phyloP scores from a whole-genome alignment of 2,797 vertebrate genomes.

The Chelidonichthys spinosus region DNA sequence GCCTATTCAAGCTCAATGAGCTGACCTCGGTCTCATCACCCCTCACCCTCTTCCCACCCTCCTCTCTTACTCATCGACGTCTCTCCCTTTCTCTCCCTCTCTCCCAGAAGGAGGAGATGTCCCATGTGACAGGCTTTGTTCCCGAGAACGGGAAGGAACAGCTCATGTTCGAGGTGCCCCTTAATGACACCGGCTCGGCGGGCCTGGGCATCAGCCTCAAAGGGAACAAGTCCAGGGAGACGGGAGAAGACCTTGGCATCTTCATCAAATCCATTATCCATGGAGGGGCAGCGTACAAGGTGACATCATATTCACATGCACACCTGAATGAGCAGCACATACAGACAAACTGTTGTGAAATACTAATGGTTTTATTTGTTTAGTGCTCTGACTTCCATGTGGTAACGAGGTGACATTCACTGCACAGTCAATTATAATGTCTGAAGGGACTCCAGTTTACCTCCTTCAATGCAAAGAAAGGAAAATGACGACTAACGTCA shows the following conservation, averaged over 20 bases:
- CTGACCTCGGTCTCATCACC: conserved; percentile 53
- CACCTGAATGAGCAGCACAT: neutral
- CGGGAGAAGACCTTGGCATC: conserved; percentile 95
- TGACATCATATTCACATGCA: conserved; percentile 52
- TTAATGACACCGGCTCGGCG: conserved; percentile 96
- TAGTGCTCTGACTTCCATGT: neutral
- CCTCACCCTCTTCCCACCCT: conserved; percentile 12
- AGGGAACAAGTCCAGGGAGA: conserved; percentile 97
- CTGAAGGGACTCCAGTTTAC: neutral
- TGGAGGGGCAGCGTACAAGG: conserved; percentile 97
- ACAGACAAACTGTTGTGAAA: neutral
- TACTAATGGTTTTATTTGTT: neutral
- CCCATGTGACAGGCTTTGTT: conserved; percentile 57
- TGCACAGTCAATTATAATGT: neutral
- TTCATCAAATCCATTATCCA: conserved; percentile 99
- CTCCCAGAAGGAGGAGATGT: conserved; percentile 90
- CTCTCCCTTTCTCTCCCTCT: conserved; percentile 15
- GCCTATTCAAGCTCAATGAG: conserved; percentile 48
- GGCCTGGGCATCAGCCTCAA: conserved; percentile 97
- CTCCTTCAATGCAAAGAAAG: neutral
- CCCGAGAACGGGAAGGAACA: conserved; percentile 90
- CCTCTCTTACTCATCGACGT: conserved; percentile 9
- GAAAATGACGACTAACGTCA: conserved; percentile 5
- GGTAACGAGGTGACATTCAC: neutral
- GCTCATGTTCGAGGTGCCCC: conserved; percentile 95